Conservation (phyloP, 2,797 vertebrate species). For the Serranus cabrilla region DNA sequence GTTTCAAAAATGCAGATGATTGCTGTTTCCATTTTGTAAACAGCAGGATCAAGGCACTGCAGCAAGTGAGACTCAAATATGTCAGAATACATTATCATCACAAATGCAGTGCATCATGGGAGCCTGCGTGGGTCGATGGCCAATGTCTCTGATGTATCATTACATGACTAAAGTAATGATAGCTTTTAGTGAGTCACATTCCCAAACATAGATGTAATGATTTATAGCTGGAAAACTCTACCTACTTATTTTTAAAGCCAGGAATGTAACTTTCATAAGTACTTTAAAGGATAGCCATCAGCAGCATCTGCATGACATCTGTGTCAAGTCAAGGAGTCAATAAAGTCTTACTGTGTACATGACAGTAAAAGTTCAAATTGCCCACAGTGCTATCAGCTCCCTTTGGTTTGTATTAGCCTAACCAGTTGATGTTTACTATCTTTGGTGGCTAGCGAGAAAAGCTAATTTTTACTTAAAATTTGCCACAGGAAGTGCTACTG, state of each 20-base stretch:
- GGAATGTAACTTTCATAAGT: background rate
- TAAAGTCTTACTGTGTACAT: too few species aligned
- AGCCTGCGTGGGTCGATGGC: conserved; percentile 14
- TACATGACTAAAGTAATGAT: conserved; percentile 25
- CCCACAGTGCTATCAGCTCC: too few species aligned
- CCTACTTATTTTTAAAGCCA: background rate
- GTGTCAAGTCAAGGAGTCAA: too few species aligned
- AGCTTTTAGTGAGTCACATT: conserved; percentile 23
- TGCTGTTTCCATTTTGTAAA: conserved; percentile 22
- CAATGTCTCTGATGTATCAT: conserved; percentile 32
- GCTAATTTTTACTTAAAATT: too few species aligned
- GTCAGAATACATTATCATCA: conserved; percentile 33
- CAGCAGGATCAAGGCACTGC: background rate
- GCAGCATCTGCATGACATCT: background rate
- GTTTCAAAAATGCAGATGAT: conserved; percentile 2
- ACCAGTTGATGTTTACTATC: too few species aligned
- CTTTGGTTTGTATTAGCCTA: too few species aligned
- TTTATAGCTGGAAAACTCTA: conserved; percentile 23
- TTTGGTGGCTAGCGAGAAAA: too few species aligned
- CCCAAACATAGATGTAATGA: conserved; percentile 22
- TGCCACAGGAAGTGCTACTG: too few species aligned
- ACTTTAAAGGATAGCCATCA: background rate
- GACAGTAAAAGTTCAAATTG: too few species aligned
- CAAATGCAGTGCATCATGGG: conserved; percentile 33
- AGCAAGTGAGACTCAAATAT: conserved; percentile 32